These are phyloP conservation scores for Phaenicophaeus curvirostris DNA, from an alignment of 2,797 vertebrate genomes.

Conservation along the genomic window DNA sequence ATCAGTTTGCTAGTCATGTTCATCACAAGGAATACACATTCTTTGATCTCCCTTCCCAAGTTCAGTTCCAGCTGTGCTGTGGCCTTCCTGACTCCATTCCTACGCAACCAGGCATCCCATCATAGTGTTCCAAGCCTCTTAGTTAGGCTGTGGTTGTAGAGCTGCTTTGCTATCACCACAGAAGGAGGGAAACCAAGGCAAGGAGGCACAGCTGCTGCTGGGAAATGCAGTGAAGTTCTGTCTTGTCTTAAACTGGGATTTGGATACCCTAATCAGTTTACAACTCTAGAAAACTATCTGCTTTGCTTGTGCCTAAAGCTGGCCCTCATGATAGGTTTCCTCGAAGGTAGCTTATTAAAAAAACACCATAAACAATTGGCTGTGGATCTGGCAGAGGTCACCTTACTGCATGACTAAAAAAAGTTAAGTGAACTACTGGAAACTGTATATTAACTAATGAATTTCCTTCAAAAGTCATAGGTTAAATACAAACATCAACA, in stretches of 20 bases:
- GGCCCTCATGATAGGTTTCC: neutral
- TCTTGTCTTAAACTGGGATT: neutral
- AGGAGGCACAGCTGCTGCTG: neutral
- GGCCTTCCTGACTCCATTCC: too few relatives aligned
- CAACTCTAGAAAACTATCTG: neutral
- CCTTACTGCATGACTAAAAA: neutral
- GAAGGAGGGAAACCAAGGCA: neutral
- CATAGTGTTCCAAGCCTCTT: neutral
- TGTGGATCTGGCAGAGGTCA: neutral
- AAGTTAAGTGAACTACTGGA: neutral
- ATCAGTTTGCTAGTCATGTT: too few relatives aligned
- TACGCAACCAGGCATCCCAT: neutral
- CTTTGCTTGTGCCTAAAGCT: neutral
- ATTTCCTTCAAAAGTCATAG: neutral
- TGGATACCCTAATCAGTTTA: neutral
- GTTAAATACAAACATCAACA: conserved; percentile 51
- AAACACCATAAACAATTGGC: neutral
- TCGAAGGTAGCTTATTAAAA: neutral
- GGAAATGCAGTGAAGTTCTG: neutral
- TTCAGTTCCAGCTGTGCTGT: too few relatives aligned
- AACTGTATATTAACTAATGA: neutral
- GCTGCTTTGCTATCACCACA: neutral
- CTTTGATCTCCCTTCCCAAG: too few relatives aligned
- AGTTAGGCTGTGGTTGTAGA: rapidly evolving
- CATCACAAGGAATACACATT: too few relatives aligned